Evolutionary conservation across 2,113 vertebrate species (phyloP), one percentile per base, ranked within the genome.

Genomic region (Ophthalmolycus amberensis): DNA sequence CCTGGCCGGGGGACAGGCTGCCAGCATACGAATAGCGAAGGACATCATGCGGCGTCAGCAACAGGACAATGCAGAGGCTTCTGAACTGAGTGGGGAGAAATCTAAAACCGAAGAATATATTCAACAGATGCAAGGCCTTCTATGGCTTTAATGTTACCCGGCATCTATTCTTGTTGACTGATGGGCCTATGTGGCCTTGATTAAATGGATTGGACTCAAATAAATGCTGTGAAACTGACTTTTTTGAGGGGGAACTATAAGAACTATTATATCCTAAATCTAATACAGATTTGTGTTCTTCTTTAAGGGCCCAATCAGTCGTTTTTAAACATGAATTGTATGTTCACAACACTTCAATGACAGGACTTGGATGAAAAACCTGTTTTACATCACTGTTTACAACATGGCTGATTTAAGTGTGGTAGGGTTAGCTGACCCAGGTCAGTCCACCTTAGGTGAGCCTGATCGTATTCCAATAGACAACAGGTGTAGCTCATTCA

Each of bases 1-100:
- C 83, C 91, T 96, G n/a, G 95, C 95, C 22, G 95, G 95, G 1
- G 95, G 94, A 75, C 95, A 95, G 80, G 95, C 95, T n/a, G 92
- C 95, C 29, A 94, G 94, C 67, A 54, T 88, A 58, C 87, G 95
- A 27, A 96, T 96, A 29, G 83, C 92, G 14, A 93, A 90, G 37
- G 87, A 93, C 85, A 93, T 96, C 60, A 70, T 82, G 12, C 18
- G 27, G 2, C 59, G 27, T 18, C 89, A 73, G 16, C 62, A 84
- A 5, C 81, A 80, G 58, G 37, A 85, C 12, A 46, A n/a, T 1
- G n/a, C 37, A 3, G 66, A 73, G 5, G 54, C 16, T 20, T 9
- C 65, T 48, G 75, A 77, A 32, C 42, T 12, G 42, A 80, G 40
- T 5, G 75, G 27, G 8, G 81, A 84, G 34, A 94, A 77, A 85